Evolutionary conservation across 2,888 invertebrate genomes (phyloP).

Genomic region (Ichneumoninae sp.): DNA sequence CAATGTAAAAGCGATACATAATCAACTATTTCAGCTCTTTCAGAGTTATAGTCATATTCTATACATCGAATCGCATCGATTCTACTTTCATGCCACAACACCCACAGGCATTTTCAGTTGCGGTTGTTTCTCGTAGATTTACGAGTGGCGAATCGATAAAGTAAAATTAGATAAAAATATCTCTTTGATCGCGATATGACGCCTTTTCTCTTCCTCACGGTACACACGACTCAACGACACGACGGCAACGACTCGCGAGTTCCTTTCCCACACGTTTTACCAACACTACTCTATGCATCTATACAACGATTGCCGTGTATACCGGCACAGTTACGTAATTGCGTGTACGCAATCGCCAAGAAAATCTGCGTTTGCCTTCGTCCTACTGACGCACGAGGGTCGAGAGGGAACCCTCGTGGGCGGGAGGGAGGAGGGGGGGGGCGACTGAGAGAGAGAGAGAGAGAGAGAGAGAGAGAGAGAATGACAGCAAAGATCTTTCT

Average conservation of each 20-base stretch:
- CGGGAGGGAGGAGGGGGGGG: not conserved
- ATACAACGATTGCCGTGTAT: conserved; percentile 30
- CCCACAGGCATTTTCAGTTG: not conserved
- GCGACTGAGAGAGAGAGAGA: not conserved
- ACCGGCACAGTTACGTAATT: conserved; percentile 70
- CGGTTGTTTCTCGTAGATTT: not conserved
- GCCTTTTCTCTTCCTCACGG: conserved; percentile 45
- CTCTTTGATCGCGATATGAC: conserved; percentile 62
- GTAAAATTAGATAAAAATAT: conserved; percentile 5
- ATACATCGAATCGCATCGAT: conserved; percentile 13
- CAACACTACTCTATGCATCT: conserved; percentile 30
- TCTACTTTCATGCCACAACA: not conserved
- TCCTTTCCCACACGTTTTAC: conserved; percentile 60
- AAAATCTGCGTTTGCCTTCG: conserved; percentile 67
- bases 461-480: conserved; percentile 4
- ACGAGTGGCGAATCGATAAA: not conserved
- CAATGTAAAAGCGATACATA: not conserved
- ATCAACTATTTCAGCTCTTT: conserved; percentile 15
- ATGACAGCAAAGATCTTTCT: conserved; percentile 36
- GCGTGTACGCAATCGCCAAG: conserved; percentile 71
- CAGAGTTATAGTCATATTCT: not conserved
- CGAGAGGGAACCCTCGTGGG: conserved; percentile 30
- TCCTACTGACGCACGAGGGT: conserved; percentile 23
- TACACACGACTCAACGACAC: conserved; percentile 45
- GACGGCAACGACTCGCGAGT: conserved; percentile 44